Evolutionary conservation across 2,888 invertebrate genomes (phyloP).

Genomic region (Cabera pusaria): DNA sequence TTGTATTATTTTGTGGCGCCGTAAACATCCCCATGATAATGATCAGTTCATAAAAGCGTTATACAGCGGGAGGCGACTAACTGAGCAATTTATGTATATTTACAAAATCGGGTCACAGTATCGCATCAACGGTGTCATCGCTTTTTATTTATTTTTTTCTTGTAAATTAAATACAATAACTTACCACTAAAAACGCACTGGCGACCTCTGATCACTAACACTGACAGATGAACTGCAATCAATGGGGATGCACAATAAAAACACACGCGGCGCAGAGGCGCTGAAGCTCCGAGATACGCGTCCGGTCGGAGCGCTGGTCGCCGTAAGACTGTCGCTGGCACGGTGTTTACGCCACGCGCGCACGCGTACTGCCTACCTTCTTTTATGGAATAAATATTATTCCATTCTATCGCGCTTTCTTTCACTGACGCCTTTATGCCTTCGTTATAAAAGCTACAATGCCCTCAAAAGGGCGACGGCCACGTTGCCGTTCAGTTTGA

Average conservation of each 20-base stretch:
- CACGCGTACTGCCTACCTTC: slow-evolving; percentile 66
- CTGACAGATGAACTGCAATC: slow-evolving; percentile 37
- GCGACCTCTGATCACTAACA: slow-evolving; percentile 42
- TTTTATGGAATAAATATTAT: slow-evolving; percentile 29
- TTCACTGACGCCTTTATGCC: slow-evolving; percentile 33
- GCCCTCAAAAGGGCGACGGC: slow-evolving; percentile 8
- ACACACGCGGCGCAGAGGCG: slow-evolving; percentile 55
- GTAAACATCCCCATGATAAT: slow-evolving; percentile 23
- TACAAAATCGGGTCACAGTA: slow-evolving; percentile 44
- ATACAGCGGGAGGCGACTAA: slow-evolving; percentile 22
- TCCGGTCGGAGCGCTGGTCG: slow-evolving; percentile 45
- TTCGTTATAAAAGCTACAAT: slow-evolving; percentile 32
- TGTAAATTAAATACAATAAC: too few species aligned
- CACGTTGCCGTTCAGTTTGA: slow-evolving; percentile 15
- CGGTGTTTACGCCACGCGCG: slow-evolving; percentile 68
- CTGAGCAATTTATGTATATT: slow-evolving; percentile 37
- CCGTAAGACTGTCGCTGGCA: slow-evolving; percentile 52
- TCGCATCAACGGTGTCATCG: too few species aligned
- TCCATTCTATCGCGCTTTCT: slow-evolving; percentile 23
- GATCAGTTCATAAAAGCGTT: slow-evolving; percentile 26
- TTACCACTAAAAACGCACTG: slow-evolving; percentile 56
- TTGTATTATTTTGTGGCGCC: slow-evolving; percentile 19
- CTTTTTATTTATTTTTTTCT: too few species aligned
- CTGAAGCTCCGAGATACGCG: slow-evolving; percentile 33
- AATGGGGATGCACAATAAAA: slow-evolving; percentile 44